phyloP scores from a whole-genome alignment of 1,140 invertebrate genomes.

The Psilanteris sp. region DNA sequence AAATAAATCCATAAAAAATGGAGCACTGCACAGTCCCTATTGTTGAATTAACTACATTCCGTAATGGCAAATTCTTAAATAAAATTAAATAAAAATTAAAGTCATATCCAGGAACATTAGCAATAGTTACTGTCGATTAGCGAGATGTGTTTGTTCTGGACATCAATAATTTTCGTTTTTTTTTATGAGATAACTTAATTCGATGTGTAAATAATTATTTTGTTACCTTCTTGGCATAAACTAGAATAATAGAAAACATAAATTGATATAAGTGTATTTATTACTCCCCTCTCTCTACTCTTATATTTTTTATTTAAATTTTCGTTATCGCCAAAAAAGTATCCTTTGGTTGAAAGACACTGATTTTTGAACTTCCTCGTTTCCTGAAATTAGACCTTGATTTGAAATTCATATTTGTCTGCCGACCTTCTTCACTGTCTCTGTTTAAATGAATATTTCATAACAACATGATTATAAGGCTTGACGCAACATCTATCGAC shows the following conservation, averaged over 20 bases:
- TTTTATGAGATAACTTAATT: constrained; percentile 38
- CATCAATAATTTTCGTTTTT: constrained; percentile 23
- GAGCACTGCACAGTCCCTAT: constrained; percentile 19
- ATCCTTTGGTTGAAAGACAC: too few relatives aligned
- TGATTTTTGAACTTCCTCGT: too few relatives aligned
- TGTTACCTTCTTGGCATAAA: constrained; percentile 47
- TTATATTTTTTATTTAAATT: too few relatives aligned
- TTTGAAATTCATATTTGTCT: too few relatives aligned
- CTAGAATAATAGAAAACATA: constrained; percentile 24
- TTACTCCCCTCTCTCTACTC: neutral
- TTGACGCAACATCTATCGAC: constrained; percentile 15
- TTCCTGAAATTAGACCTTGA: too few relatives aligned
- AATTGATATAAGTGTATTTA: constrained; percentile 18
- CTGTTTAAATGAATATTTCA: neutral
- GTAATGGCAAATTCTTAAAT: too few relatives aligned
- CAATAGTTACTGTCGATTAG: constrained; percentile 31
- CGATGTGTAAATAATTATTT: constrained; percentile 50
- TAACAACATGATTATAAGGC: neutral
- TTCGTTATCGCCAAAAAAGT: too few relatives aligned
- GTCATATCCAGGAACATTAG: constrained; percentile 12
- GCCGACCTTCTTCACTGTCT: too few relatives aligned
- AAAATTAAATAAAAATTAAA: constrained; percentile 19
- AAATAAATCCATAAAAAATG: too few relatives aligned
- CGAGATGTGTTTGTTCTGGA: constrained; percentile 23
- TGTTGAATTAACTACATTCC: constrained; percentile 37